Percentiles rank a stretch among this genome's conserved stretches.
phyloP scores from a whole-genome alignment of 2,113 vertebrate species.

The Ursus arctos region DNA sequence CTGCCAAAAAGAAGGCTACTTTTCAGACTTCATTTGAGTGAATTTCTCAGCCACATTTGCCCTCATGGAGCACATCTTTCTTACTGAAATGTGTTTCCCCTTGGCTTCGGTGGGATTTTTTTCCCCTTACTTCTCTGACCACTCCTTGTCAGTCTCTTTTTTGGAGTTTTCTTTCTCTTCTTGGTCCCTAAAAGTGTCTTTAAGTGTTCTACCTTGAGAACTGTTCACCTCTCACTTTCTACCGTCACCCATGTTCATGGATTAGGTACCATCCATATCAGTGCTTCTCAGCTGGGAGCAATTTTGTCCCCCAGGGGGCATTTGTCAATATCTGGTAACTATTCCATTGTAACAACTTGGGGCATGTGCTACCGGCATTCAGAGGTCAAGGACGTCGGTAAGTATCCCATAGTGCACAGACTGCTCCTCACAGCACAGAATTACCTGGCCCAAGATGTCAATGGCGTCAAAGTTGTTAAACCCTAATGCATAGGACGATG shows the following conservation, averaged over 20 bases:
- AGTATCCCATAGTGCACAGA: background rate
- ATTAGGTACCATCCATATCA: background rate
- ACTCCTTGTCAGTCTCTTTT: background rate
- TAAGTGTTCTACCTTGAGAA: background rate
- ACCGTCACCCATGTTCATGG: background rate
- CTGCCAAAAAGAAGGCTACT: background rate
- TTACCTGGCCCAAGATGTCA: background rate
- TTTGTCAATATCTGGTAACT: background rate
- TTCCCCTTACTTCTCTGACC: background rate
- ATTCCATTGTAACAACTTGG: background rate
- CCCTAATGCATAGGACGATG: background rate
- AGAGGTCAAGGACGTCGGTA: background rate
- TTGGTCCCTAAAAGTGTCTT: background rate
- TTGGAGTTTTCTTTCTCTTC: background rate
- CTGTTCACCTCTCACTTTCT: background rate
- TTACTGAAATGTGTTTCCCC: background rate
- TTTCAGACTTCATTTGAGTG: background rate
- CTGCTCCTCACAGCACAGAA: background rate
- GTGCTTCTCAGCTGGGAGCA: background rate
- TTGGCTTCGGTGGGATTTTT: background rate
- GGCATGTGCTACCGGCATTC: background rate
- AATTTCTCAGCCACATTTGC: background rate
- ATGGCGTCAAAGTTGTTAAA: background rate
- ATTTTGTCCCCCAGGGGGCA: background rate
- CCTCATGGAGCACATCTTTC: background rate